Conservation (phyloP, 2,797 vertebrate species). For the Holocentrus rufus region DNA sequence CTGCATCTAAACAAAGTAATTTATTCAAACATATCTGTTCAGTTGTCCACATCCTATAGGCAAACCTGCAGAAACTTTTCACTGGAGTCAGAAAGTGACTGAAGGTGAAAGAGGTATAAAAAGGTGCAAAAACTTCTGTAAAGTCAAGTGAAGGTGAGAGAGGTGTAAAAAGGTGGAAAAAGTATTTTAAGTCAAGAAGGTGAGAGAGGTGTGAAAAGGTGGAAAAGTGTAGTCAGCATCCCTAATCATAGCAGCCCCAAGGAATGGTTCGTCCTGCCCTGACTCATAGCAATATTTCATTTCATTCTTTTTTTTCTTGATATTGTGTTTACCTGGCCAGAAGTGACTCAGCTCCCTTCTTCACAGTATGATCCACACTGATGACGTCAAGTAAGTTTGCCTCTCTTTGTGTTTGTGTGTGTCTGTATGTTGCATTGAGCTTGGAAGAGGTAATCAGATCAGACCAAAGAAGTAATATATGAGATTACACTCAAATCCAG, state of each 20-base stretch:
- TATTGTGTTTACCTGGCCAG: constrained; percentile 1
- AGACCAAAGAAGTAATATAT: no score
- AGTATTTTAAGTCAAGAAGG: no score
- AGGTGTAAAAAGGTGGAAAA: not conserved
- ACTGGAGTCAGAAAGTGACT: not conserved
- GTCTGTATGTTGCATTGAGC: no score
- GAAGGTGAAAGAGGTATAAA: not conserved
- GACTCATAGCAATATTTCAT: not conserved
- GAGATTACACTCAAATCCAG: no score
- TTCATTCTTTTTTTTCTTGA: not conserved
- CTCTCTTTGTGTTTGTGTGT: no score
- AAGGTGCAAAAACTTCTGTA: not conserved
- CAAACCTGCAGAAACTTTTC: not conserved
- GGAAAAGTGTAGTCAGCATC: constrained; percentile 1
- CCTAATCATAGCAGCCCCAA: not conserved
- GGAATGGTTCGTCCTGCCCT: not conserved
- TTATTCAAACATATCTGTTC: not conserved
- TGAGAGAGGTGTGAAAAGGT: not conserved
- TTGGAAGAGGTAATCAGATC: no score
- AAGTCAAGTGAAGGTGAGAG: not conserved
- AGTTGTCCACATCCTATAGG: not conserved
- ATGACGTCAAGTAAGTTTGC: no score
- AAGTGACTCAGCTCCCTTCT: not conserved
- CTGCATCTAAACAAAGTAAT: no score
- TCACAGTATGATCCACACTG: not conserved